phyloP scores from a whole-genome alignment of 2,797 vertebrate species.

The Anableps anableps region DNA sequence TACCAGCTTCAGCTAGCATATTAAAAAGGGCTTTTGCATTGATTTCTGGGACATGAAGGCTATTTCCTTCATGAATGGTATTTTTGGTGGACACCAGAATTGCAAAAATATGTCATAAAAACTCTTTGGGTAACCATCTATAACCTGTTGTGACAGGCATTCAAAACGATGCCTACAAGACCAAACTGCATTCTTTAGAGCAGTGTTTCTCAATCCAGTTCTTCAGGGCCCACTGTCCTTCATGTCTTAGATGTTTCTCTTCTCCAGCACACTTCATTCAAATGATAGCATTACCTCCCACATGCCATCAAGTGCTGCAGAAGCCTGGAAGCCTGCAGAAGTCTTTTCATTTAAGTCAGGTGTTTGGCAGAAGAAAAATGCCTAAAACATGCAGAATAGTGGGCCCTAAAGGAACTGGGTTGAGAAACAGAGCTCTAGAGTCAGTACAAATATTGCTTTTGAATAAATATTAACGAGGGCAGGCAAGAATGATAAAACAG shows the following conservation, averaged over 20 bases:
- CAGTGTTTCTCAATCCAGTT: neutral
- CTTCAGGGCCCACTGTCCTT: neutral
- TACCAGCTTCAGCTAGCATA: neutral
- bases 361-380: neutral
- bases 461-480: neutral
- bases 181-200: neutral
- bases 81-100: neutral
- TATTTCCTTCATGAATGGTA: neutral
- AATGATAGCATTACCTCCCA: neutral
- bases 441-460: neutral
- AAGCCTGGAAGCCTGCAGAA: neutral
- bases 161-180: neutral
- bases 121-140: too few species aligned
- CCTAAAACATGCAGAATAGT: neutral
- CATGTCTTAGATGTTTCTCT: neutral
- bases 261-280: neutral
- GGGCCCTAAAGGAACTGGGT: neutral
- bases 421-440: neutral
- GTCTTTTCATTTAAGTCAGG: neutral
- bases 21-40: neutral
- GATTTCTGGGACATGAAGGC: neutral
- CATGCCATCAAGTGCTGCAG: neutral
- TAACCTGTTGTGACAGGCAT: neutral
- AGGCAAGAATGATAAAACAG: neutral
- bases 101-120: neutral